Evolutionary conservation across 2,113 vertebrate species (phyloP), one percentile per base, ranked within the genome.

Genomic region (Ellobius talpinus): DNA sequence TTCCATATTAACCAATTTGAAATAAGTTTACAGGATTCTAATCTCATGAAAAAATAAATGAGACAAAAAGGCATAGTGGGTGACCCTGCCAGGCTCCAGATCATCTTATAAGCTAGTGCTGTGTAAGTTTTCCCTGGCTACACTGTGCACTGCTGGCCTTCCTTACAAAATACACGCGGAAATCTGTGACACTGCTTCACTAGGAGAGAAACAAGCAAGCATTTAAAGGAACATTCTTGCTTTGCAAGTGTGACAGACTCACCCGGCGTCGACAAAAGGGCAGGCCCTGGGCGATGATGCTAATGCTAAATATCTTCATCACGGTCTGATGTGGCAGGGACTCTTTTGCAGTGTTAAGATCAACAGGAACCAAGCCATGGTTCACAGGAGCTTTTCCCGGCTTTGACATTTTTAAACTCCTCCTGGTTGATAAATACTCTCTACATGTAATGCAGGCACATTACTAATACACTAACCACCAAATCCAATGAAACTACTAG

Each of bases 261-360:
- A 99, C 99, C 99, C 99, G 99, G 98, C 99, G 99, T 95, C 99
- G 99, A 98, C 99, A 99, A 98, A 99, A 99, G 66, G 99, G 99
- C 98, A 99, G 98, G 93, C 99, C 99, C 97, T 99, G 99, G 39
- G 99, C 99, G 97, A 99, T 99, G 98, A 99, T 99, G 98, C 99
- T 99, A 98, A 99, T 99, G 98, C 99, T 99, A 98, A 99, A 99
- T 98, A 99, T 99, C 99, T 99, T 99, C 98, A 99, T 99, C 77
- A 99, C 98, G 39, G 99, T 99, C 98, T 99, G 99, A 91, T 99
- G 99, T 8, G 99, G 99, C 24, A 99, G 96, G 89, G 99, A 98
- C 50, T 99, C 99, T 98, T 99, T 98, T 84, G 98, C 89, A 95
- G 98, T 98, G 98, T 99, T 99, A 94, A 99, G 97, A 97, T 99